Evolutionary conservation across 2,797 vertebrate species (phyloP), one percentile per base, ranked within the genome.

Genomic region (Leuciscus waleckii): DNA sequence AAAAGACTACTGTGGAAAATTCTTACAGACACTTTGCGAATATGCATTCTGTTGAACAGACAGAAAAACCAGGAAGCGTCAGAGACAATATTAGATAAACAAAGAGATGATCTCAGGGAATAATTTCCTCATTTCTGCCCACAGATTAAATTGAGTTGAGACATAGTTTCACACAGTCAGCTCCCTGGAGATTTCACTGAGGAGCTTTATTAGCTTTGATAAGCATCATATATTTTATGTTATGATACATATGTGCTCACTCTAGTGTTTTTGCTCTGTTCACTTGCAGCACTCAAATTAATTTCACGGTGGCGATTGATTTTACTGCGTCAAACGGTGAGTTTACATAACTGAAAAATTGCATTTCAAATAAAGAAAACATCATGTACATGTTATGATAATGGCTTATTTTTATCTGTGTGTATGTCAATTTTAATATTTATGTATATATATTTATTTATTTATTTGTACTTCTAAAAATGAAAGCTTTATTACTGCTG

Each of bases 261-360:
- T 88, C 21, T 86, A 35, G 32, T 86, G 76, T 79, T 87, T 87
- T 90, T 84, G 21, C 35, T 90, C 88, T 88, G 85, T 91, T 89
- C 37, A 92, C 93, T 95, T 95, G 87, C 93, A 99, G 98, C 92
- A 99, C 98, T 7, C 98, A 99, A 94, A 98, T 99, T 92, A 99
- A 99, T 96, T 99, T 99, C 93, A 99, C 98, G 23, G 98, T 99
- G 86, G 98, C 98, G 86, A 99, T 99, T 93, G 98, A 99, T 95
- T 99, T 99, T 94, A 99, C 98, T 37, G 98, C 98, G 85, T 99
- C 98, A 85, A 99, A 99, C 83, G 98, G 98, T 99, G 91, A 98
- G 97, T 93, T 81, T 83, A 41, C 67, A 76, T 86, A 76, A 61
- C 37, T 58, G 43, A 23, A 65, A 61, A 65, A 74, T 74, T 58